Evolutionary conservation across 1,140 invertebrate genomes (phyloP).

Genomic region (Drosophila tropicalis): DNA sequence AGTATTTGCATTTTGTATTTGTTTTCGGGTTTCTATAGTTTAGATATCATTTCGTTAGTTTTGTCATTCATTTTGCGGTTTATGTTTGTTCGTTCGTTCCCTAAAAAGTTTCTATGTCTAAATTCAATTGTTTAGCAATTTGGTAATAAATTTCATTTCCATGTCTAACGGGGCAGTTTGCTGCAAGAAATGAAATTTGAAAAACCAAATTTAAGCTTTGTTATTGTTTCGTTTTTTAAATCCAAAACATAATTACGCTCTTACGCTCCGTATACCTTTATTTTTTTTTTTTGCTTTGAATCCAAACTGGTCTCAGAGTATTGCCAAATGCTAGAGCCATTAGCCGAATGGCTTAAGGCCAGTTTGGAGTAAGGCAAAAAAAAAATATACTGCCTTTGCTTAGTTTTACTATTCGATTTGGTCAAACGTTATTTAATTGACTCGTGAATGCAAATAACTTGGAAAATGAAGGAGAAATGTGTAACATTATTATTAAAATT

Average conservation of each 20-base stretch:
- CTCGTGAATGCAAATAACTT: neutral
- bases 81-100: neutral
- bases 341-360: neutral
- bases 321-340: conserved; percentile 30
- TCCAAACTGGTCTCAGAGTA: conserved; percentile 6
- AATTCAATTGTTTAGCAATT: neutral
- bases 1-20: conserved; percentile 13
- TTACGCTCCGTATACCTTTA: neutral
- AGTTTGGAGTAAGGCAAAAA: conserved; percentile 5
- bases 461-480: neutral
- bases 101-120: conserved; percentile 3
- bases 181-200: conserved; percentile 18
- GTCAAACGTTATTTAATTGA: conserved; percentile 6
- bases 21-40: neutral
- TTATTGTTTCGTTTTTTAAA: conserved; percentile 30
- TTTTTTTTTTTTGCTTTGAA: neutral
- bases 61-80: neutral
- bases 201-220: conserved; percentile 9
- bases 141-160: conserved; percentile 20
- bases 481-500: neutral
- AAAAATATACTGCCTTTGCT: neutral
- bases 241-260: conserved; percentile 69
- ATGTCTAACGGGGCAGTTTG: conserved; percentile 19
- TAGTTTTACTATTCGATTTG: neutral
- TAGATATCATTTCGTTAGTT: neutral